Conservation (phyloP, 2,113 vertebrate species). For the Silurus asotus region DNA sequence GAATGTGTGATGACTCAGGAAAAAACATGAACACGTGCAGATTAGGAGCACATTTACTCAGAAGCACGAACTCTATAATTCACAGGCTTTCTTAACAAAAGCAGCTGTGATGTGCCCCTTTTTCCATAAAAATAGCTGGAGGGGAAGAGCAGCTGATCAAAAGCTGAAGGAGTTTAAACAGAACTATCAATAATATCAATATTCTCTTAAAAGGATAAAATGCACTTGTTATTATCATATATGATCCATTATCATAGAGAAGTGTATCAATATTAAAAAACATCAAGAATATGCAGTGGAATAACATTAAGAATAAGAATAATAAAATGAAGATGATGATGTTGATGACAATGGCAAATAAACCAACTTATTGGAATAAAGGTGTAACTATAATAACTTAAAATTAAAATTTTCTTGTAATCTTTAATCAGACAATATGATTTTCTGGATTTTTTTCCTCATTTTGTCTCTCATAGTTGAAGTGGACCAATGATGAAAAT, state of each 20-base stretch:
- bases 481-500: no score
- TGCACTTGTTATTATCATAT: neutral
- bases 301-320: neutral
- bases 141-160: neutral
- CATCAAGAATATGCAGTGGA: neutral
- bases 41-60: slow-evolving; percentile 18
- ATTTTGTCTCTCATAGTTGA: no score
- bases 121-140: neutral
- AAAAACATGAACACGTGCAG: slow-evolving; percentile 27
- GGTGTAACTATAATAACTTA: no score
- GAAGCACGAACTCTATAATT: slow-evolving; percentile 6
- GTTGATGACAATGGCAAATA: no score
- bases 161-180: neutral
- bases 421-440: no score
- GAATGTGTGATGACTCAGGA: slow-evolving; percentile 33
- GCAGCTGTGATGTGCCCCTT: slow-evolving; percentile 5
- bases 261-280: neutral
- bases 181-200: neutral
- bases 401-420: no score
- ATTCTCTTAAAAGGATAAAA: neutral
- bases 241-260: neutral
- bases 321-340: neutral
- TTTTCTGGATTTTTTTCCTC: no score
- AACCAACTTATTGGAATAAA: no score
- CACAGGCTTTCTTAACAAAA: slow-evolving; percentile 13